Base-by-base conservation (phyloP, 2,113 vertebrate species). In the Oriolus oriolus region DNA sequence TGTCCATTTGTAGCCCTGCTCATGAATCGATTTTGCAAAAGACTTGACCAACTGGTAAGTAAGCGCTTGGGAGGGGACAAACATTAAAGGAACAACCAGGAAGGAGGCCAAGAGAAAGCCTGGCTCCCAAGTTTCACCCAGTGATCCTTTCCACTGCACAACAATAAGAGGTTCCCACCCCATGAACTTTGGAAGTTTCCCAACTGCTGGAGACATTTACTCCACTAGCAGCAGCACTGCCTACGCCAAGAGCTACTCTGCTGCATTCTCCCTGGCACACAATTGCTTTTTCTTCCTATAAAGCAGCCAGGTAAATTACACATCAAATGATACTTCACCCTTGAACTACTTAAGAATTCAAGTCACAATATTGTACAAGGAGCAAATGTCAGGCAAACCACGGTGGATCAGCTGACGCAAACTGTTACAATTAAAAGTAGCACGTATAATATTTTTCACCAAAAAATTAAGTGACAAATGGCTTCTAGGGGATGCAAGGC, bases 171-270 rank as follows among this genome's bases (percentile, higher is more conserved):
- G 81, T 70, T 94, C 84, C 85, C 90, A 93, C 73, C 89, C 91
- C 35, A 6, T 63, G 76, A 95, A 91, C 91, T 94, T 28, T 59
- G 81, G 90, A 90, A 90, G 75, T 81, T 96, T 84, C 87, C 66
- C 95, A 97, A 83, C 54, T 41, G 45, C 59, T 41, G 68, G 39
- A 95, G 87, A 79, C 66, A 15, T 74, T 84, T 57, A 90, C 68
- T 69, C 78, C 63, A 60, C 2, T 3, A 89, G 45, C 74, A 56
- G 71, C 66, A 87, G 69, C 44, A 13, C 42, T 63, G 80, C 89
- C 91, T 16, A 60, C 0, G 14, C 86, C 91, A 93, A 63, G 80
- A 93, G 68, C 66, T 60, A 60, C 71, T 42, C 75, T 35, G n/a
- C 26, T 79, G 50, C 56, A 2, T 64, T 53, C 80, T 93, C 19